Base-by-base conservation (phyloP, 1,140 invertebrate species). In the Drosophila mauritiana region DNA sequence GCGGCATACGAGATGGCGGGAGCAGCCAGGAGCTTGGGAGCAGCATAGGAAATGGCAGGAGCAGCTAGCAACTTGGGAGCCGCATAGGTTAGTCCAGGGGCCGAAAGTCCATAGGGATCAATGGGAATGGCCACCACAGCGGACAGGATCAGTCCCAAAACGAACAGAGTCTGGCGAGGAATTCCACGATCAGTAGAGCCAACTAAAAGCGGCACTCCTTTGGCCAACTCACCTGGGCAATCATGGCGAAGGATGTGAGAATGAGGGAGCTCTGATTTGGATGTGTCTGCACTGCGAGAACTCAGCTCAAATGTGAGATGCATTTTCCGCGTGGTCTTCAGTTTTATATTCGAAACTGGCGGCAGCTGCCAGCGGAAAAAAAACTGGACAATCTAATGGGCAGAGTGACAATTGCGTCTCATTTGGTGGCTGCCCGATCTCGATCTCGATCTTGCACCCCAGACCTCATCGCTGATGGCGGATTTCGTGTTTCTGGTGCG, bases 221-320 rank as follows among this genome's bases (percentile, higher is more conserved):
- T 46, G 39, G 17, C 17, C 15, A 15, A 10, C 80, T 88, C 56
- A 88, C 84, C 84, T 88, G 80, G 48, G 65, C 46, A 64, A 88
- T 63, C 84, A 88, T 88, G 48, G 37, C 69, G 17, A 56, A 55
- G 59, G 73, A 81, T 70, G 37, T 62, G 43, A n/a, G 10, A 17
- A 10, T 20, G 57, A 22, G 34, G 48, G 72, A 25, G 67, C 59
- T 67, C 65, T 54, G 51, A 15, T 17, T 34, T 59, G 34, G 39
- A 45, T 36, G 45, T 69, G 85, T 90, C 88, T 80, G 78, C 68
- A 74, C 90, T 75, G 68, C 80, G 75, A 91, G 84, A 91, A 83
- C 91, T 75, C 84, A 80, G 61, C 69, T 91, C 76, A 67, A 84
- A 27, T 91, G 89, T 91, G 86, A 91, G 91, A 91, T 91, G 89